Evolutionary conservation across 2,113 vertebrate species (phyloP), one percentile per base, ranked within the genome.

Genomic region (Gymnobelideus leadbeateri): DNA sequence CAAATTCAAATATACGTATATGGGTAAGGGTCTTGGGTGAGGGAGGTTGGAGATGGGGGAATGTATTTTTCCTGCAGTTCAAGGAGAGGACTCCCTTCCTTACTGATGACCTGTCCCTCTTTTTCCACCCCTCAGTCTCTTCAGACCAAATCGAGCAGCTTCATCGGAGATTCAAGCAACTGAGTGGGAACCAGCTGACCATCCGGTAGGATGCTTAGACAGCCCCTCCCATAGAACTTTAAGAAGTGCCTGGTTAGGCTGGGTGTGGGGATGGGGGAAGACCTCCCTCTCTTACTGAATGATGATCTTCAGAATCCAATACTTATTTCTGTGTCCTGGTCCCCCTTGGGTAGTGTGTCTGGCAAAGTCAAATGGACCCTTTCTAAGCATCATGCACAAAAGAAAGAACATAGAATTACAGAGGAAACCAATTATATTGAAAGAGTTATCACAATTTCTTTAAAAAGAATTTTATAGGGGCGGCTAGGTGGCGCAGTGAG

Each of bases 131-230:
- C 0, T 4, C 61, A 99, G 99, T 99, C 99, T 99, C 99, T 37
- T 97, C 97, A 0, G 99, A 99, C 1, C 99, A 99, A 98, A 99
- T 99, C 0, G 98, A 98, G 96, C 99, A 99, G 96, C 99, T 99
- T 0, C 98, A 99, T 96, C 98, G 98, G 89, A 97, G 99, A 25
- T 99, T 99, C 97, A 98, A 98, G 97, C 98, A 99, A 96, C 98
- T 99, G 97, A 99, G 99, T 89, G 98, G 98, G 46, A 98, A 99
- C 95, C 97, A 99, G 95, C 98, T 99, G 26, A 99, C 99, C 0
- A 99, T 99, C 90, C 99, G 99, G 99, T 99, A 99, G 0, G 96
- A 51, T 0, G 0, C 68, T 84, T 43, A 43, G 21, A 23, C 19
- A 43, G 19, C 43, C n/a, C 68, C n/a, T 84, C 43, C n/a, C 16